Conservation (phyloP, 2,797 vertebrate species). For the Falco novaeseelandiae region DNA sequence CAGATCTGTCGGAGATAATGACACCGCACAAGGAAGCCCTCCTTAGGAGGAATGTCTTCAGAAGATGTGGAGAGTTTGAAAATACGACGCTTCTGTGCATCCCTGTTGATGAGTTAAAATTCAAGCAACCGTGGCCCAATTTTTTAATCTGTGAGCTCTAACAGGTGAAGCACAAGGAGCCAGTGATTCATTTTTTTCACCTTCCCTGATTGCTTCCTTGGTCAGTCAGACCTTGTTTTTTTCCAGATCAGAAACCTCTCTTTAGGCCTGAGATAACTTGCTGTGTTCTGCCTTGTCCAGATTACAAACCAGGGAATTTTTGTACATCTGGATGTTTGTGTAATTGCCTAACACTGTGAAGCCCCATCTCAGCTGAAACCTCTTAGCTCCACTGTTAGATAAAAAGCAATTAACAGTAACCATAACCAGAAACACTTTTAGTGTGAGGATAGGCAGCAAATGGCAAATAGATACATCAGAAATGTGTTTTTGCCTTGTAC, state of each 20-base stretch:
- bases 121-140: not conserved
- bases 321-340: slow-evolving; percentile 28
- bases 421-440: slow-evolving; percentile 56
- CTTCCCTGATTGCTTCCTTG: not conserved
- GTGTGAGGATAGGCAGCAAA: slow-evolving; percentile 26
- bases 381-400: slow-evolving; percentile 21
- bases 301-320: slow-evolving; percentile 45
- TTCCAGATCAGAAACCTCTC: not conserved
- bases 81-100: not conserved
- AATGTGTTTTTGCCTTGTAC: slow-evolving; percentile 25
- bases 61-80: slow-evolving; percentile 20
- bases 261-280: not conserved
- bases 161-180: slow-evolving; percentile 23
- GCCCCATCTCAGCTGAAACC: slow-evolving; percentile 10
- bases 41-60: slow-evolving; percentile 11
- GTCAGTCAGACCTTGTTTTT: not conserved
- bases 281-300: not conserved
- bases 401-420: slow-evolving; percentile 63
- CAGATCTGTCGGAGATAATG: slow-evolving; percentile 53
- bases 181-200: slow-evolving; percentile 30
- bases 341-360: slow-evolving; percentile 39
- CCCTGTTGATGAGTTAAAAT: slow-evolving; percentile 2
- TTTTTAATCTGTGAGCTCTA: slow-evolving; percentile 27
- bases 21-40: not conserved
- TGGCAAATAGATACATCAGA: slow-evolving; percentile 42